Base-by-base conservation (phyloP, 2,797 vertebrate species). In the Petrocephalus sullivani region DNA sequence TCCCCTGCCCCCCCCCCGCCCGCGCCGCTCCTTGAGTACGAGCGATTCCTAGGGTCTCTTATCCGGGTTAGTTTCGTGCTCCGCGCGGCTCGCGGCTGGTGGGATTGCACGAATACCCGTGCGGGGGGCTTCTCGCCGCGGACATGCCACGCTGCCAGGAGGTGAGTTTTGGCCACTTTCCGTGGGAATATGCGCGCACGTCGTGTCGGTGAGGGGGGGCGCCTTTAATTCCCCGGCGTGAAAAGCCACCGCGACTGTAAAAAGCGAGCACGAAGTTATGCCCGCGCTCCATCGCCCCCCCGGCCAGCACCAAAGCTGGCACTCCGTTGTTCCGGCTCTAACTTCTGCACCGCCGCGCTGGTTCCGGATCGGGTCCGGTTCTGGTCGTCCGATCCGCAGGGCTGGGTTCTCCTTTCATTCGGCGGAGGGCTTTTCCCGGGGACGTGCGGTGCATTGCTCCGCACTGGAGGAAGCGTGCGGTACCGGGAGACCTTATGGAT, bases 21-120 rank as follows among this genome's bases (percentile, higher is more conserved):
- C 94, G 92, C 93, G 92, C 93, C 91, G 94, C 93, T 95, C 93
- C 95, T 91, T 85, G 91, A 91, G 91, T 92, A 92, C 91, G 93
- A 92, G 91, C 92, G 93, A 93, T 94, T 93, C 92, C 94, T 92
- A 16, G 91, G 91, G 94, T 86, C 56, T 91, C 92, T 92, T 92
- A 90, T 93, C 92, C 94, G 92, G 91, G 51, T 93, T 91, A 91
- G 21, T 91, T 88, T 90, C n/a, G 28, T 21, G 90, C 87, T 90
- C 90, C 64, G 64, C 33, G 71, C 41, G 71, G 89, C 14, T 88
- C 90, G 87, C 78, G 87, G 89, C 14, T 89, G 93, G 92, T 85
- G 92, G 37, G 90, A 91, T 90, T 58, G 87, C 49, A 82, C 90
- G 89, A 91, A 87, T 71, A 86, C 60, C 64, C 84, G 58, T 88